Evolutionary conservation across 2,113 vertebrate genomes (phyloP).

Genomic region (Aphyosemion australe): DNA sequence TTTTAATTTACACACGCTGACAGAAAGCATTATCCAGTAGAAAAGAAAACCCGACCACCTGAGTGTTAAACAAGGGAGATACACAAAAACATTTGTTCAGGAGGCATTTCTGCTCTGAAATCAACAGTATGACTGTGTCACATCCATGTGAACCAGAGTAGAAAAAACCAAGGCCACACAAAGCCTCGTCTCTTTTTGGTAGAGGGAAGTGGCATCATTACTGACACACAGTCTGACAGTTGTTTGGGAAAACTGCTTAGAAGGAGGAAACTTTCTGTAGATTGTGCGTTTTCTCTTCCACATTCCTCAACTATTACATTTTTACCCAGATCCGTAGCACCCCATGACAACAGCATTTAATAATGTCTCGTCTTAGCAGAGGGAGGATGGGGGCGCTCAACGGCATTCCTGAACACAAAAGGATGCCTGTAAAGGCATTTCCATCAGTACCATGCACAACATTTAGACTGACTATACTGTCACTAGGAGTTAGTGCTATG

Average conservation of each 20-base stretch:
- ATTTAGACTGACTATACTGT: slow-evolving; percentile 17
- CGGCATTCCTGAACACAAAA: slow-evolving; percentile 64
- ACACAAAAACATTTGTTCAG: background rate
- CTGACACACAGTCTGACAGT: slow-evolving; percentile 20
- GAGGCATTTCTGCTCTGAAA: background rate
- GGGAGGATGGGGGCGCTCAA: background rate
- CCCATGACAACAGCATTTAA: background rate
- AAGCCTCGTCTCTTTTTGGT: background rate
- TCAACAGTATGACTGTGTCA: background rate
- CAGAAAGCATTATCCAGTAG: slow-evolving; percentile 26
- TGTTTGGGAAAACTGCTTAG: background rate
- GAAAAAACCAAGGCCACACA: background rate
- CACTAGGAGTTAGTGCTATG: slow-evolving; percentile 4
- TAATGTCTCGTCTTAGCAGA: slow-evolving; percentile 25
- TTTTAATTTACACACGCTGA: slow-evolving; percentile 34
- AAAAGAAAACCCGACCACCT: background rate
- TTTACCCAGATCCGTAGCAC: background rate
- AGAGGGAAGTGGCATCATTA: slow-evolving; percentile 8
- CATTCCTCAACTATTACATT: background rate
- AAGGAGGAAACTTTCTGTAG: background rate
- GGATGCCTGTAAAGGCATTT: slow-evolving; percentile 58
- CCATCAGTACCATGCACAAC: slow-evolving; percentile 39
- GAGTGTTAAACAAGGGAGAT: too few relatives aligned
- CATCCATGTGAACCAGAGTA: background rate
- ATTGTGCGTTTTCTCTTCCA: background rate